A percentile compares a stretch with the other conserved stretches of the same genome.
Conservation (phyloP, 2,797 vertebrate genomes). For the Alcedo atthis region DNA sequence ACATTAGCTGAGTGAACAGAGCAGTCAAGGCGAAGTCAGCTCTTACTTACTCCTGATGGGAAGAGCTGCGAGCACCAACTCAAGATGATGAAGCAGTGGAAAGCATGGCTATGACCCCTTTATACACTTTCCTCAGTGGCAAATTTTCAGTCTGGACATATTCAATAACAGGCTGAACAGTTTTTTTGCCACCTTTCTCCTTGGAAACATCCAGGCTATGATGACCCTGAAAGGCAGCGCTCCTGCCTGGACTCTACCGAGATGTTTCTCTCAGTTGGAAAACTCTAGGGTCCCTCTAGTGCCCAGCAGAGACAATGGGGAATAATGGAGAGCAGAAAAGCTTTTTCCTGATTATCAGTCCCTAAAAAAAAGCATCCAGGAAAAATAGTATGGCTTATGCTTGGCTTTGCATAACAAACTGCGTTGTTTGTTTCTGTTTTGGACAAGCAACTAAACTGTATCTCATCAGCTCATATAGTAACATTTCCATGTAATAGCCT, state of each 20-base stretch:
- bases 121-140: not conserved
- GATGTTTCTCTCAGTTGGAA: not conserved
- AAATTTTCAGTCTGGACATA: not conserved
- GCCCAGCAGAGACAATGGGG: not conserved
- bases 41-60: not conserved
- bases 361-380: not conserved
- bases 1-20: not conserved
- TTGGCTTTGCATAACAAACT: not conserved
- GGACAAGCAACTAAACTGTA: not conserved
- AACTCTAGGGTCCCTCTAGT: slow-evolving; percentile 34
- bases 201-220: not conserved
- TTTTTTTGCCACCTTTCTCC: not conserved
- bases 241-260: fast-evolving
- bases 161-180: not conserved
- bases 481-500: not conserved
- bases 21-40: not conserved
- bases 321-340: not conserved
- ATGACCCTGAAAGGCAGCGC: not conserved
- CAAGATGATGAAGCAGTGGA: not conserved
- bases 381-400: not conserved
- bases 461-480: not conserved
- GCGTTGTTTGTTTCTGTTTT: not conserved
- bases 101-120: not conserved
- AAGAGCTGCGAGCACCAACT: not conserved
- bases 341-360: not conserved